Evolutionary conservation across 1,140 invertebrate genomes (phyloP).

Genomic region (Hormaphis cornu): DNA sequence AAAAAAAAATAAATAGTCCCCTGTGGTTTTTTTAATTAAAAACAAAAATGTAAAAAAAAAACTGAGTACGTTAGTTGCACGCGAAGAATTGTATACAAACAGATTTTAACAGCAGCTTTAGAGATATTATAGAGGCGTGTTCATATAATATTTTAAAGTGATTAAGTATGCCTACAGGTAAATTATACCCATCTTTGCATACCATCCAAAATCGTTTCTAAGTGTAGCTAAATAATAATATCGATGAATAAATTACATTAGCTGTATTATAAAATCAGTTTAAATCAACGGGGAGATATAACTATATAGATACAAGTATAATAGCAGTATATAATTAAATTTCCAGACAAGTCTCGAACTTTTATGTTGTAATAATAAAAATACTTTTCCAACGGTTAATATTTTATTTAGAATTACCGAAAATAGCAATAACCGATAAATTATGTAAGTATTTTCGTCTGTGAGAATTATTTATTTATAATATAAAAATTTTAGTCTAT

Average conservation of each 20-base stretch:
- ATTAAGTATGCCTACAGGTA: too few relatives aligned
- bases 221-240: background rate
- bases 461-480: too few relatives aligned
- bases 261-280: background rate
- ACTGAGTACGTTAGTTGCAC: background rate
- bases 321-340: too few relatives aligned
- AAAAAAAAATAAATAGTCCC: background rate
- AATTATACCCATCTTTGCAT: conserved; percentile 11
- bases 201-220: background rate
- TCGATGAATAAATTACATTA: conserved; percentile 9
- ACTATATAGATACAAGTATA: too few relatives aligned
- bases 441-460: too few relatives aligned
- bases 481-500: too few relatives aligned
- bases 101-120: background rate
- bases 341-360: too few relatives aligned
- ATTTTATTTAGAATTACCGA: too few relatives aligned
- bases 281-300: background rate
- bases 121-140: background rate
- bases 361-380: too few relatives aligned
- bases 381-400: too few relatives aligned
- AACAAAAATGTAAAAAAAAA: background rate
- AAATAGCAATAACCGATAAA: too few relatives aligned
- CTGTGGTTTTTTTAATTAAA: background rate
- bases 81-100: background rate
- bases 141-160: conserved; percentile 14